A percentile compares a stretch with the other conserved stretches of the same genome.
phyloP scores from a whole-genome alignment of 2,888 invertebrate genomes.

The Trypoxylon attenuatum region DNA sequence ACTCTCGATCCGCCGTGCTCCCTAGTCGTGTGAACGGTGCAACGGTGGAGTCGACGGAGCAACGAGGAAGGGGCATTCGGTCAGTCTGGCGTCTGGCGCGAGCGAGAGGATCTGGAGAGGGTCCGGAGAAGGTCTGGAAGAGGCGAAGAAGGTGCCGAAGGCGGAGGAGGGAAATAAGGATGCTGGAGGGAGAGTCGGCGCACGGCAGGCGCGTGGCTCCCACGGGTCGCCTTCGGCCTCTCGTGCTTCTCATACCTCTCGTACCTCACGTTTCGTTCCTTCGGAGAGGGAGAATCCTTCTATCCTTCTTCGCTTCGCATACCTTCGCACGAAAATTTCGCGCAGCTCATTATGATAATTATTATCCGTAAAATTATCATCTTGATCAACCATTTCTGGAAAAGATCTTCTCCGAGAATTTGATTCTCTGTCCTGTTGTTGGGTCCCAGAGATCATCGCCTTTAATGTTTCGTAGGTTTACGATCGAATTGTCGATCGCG shows the following conservation, averaged over 20 bases:
- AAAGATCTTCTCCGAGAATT: too few species aligned
- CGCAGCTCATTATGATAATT: too few species aligned
- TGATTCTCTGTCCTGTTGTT: too few species aligned
- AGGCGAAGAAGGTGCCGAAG: not conserved
- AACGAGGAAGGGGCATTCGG: not conserved
- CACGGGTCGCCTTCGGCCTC: slow-evolving; percentile 63
- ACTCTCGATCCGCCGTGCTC: too few species aligned
- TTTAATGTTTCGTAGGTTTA: too few species aligned
- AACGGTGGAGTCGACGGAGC: not conserved
- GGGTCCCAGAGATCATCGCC: too few species aligned
- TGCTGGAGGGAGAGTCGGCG: slow-evolving; percentile 60
- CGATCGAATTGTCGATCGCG: too few species aligned
- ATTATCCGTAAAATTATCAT: too few species aligned
- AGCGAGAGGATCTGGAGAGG: slow-evolving; percentile 34
- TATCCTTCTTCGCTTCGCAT: not conserved
- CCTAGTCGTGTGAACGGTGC: not conserved
- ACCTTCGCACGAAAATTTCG: not conserved
- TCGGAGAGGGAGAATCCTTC: slow-evolving; percentile 32
- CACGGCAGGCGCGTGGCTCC: slow-evolving; percentile 71
- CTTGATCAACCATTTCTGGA: too few species aligned
- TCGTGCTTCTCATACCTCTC: slow-evolving; percentile 31
- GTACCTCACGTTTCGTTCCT: too few species aligned
- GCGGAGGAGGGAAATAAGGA: slow-evolving; percentile 12
- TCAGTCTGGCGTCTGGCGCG: not conserved
- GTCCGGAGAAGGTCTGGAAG: slow-evolving; percentile 29